Base-by-base conservation (phyloP, 2,797 vertebrate species). In the Mormyrus hasselquistii region DNA sequence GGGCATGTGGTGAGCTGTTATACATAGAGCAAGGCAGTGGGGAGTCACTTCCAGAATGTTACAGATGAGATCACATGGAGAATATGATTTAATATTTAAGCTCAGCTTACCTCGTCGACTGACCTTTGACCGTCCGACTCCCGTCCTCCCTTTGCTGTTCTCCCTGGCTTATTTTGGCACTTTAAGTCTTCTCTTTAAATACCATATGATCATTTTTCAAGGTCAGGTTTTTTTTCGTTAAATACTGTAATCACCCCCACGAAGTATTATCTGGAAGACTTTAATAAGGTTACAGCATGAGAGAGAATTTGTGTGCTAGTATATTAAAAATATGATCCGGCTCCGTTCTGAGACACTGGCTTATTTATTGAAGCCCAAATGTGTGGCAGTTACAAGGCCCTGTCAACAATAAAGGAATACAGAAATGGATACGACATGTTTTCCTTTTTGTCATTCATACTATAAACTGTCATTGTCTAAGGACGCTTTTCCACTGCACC, bases 381-480 rank as follows among this genome's bases (percentile, higher is more conserved):
- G 25, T 57, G n/a, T 62, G 22, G 59, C 47, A 85, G 79, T 34
- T 73, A 57, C 14, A 86, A 38, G 69, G 69, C 69, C 69, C 34
- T 34, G 69, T 38, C 69, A 86, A 53, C 16, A 83, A 52, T 41
- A 88, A 89, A 83, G 79, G 69, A 86, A 87, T 29, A 49, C 4
- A 57, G 69, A 91, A 90, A 55, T 88, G 88, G 94, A 94, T 94
- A 93, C 94, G 90, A 9, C 87, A 85, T 19, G n/a, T 55, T 22
- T 82, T 84, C 91, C 34, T 90, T 8, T 50, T 50, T 90, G 49
- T 84, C 14, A 92, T 47, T 16, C 50, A 19, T 86, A 57, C 62
- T 55, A 91, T 92, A 91, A 88, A 89, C 90, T 88, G n/a, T 7
- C 38, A 0, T 89, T 90, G 62, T 65, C 59, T 65, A 65, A 29